Evolutionary conservation across 1,140 invertebrate genomes (phyloP).

Genomic region (Calephelis nemesis): DNA sequence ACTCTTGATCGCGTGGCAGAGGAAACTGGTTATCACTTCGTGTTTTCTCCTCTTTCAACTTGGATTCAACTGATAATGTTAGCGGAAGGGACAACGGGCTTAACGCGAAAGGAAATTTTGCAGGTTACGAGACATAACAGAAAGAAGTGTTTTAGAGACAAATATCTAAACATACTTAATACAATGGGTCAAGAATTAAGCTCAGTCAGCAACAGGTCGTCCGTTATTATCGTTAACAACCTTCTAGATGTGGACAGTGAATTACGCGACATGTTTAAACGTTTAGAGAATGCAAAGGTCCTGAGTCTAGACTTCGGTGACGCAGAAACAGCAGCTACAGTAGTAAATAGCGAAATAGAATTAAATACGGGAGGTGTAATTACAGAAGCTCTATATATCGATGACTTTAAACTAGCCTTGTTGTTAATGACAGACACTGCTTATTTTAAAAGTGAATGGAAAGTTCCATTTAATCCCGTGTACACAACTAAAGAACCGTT

Average conservation of each 20-base stretch:
- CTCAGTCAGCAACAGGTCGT: slow-evolving; percentile 37
- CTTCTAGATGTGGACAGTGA: slow-evolving; percentile 44
- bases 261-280: slow-evolving; percentile 40
- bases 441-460: slow-evolving; percentile 87
- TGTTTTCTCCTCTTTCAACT: slow-evolving; percentile 72
- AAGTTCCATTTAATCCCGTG: slow-evolving; percentile 80
- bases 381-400: slow-evolving; percentile 38
- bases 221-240: slow-evolving; percentile 48
- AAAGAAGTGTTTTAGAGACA: slow-evolving; percentile 48
- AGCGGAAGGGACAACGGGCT: slow-evolving; percentile 65
- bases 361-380: slow-evolving; percentile 41
- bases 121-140: slow-evolving; percentile 58
- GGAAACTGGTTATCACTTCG: slow-evolving; percentile 53
- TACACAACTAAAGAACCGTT: slow-evolving; percentile 75
- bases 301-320: slow-evolving; percentile 45
- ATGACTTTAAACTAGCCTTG: slow-evolving; percentile 76
- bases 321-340: slow-evolving; percentile 31
- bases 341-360: slow-evolving; percentile 43
- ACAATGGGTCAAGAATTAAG: slow-evolving; percentile 39
- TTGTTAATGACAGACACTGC: slow-evolving; percentile 84
- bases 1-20: slow-evolving; percentile 51
- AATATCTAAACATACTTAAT: slow-evolving; percentile 46
- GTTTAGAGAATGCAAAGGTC: slow-evolving; percentile 41
- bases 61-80: slow-evolving; percentile 73
- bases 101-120: slow-evolving; percentile 63